These are phyloP conservation scores for Agriopis aurantiaria DNA, from an alignment of 2,888 invertebrate species.

Conservation along the genomic window DNA sequence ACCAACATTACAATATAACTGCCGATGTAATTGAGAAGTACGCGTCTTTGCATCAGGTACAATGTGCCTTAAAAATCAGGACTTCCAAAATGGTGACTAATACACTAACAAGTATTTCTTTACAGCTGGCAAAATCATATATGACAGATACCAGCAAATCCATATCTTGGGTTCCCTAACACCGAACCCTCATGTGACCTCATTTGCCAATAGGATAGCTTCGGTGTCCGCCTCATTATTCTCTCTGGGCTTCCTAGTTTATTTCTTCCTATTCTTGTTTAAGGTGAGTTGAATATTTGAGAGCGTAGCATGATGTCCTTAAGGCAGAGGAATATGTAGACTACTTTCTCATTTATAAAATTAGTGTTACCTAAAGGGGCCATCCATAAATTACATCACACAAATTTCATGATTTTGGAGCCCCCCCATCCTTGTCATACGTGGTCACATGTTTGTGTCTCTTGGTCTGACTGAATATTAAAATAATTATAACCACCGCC, in stretches of 20 bases:
- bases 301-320: background rate
- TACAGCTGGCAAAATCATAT: slow-evolving; percentile 87
- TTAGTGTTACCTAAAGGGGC: too few species aligned
- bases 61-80: slow-evolving; percentile 12
- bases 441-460: too few species aligned
- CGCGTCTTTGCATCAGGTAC: too few species aligned
- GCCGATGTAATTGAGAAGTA: too few species aligned
- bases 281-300: slow-evolving; percentile 69
- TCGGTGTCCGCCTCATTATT: slow-evolving; percentile 76
- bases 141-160: slow-evolving; percentile 88
- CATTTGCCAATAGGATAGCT: slow-evolving; percentile 78
- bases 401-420: too few species aligned
- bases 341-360: too few species aligned
- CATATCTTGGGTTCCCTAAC: slow-evolving; percentile 82
- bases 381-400: too few species aligned
- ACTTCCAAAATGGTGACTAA: slow-evolving; percentile 30
- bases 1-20: too few species aligned
- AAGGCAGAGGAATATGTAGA: too few species aligned
- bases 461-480: too few species aligned
- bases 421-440: too few species aligned
- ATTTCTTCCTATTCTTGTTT: slow-evolving; percentile 76
- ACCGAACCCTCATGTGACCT: slow-evolving; percentile 80
- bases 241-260: slow-evolving; percentile 88
- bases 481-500: too few species aligned
- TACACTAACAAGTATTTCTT: slow-evolving; percentile 56